Base-by-base conservation (phyloP, 1,140 invertebrate genomes). In the Aphaenogaster floridana region DNA sequence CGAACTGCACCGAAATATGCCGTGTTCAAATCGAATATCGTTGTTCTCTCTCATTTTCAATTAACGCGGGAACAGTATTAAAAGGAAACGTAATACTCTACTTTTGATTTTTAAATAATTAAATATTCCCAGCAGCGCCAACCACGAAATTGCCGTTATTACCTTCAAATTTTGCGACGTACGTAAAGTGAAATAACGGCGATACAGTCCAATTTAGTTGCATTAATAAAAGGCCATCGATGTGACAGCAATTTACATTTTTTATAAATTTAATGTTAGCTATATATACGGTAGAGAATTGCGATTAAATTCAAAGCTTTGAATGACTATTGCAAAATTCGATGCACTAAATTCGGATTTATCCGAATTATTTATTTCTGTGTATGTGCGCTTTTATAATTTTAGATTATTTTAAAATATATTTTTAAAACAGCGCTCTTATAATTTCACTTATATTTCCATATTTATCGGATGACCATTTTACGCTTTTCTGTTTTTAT, bases 51-150 rank as follows among this genome's bases (percentile, higher is more conserved):
- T 61, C 68, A 39, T 63, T 84, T 84, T 84, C 17, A 76, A 74
- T 84, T 63, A 84, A 59, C 42, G 9, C 17, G 2, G 39, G 13
- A 48, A 50, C 69, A 21, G n/a, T 61, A 74, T 61, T 48, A 59
- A 61, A 61, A 48, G 45, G 80, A 84, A 48, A 84, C 7, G 52
- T 48, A 81, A 42, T 57, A 45, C 15, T 28, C 28, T 66, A 57
- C n/a, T 39, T 13, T 71, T 45, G 48, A 52, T 81, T 81, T 71
- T 71, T 71, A 71, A 84, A 50, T 76, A 76, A 84, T 84, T 74
- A 74, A 61, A 63, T 76, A 74, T 76, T 50, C 42, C 17, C 36
- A n/a, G 4, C 48, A 42, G 21, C 21, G 5, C 5, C 21, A 36
- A 8, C 50, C 48, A 15, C 48, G 1, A 81, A 69, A 81, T 81